phyloP scores from a whole-genome alignment of 2,888 invertebrate species.

The Prenolepis imparis region DNA sequence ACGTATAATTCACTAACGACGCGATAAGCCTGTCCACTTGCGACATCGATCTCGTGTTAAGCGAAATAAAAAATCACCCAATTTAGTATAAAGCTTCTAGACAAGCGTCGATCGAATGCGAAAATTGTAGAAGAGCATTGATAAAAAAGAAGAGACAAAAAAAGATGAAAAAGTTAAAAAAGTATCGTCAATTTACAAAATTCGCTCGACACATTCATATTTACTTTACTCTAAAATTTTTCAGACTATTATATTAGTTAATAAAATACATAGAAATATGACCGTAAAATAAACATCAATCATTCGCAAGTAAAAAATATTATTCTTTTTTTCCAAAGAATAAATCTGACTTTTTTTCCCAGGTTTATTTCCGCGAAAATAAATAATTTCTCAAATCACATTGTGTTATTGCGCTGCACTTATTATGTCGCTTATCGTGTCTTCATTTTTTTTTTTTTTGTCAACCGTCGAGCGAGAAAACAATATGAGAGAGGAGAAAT shows the following conservation, averaged over 20 bases:
- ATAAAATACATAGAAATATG: neutral
- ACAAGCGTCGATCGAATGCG: neutral
- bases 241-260: constrained; percentile 1
- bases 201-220: neutral
- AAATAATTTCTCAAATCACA: constrained; percentile 22
- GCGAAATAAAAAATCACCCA: constrained; percentile 21
- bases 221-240: neutral
- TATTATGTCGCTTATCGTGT: neutral
- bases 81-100: neutral
- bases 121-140: neutral
- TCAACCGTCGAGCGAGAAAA: constrained; percentile 4
- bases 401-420: constrained; percentile 8
- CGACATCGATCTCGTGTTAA: constrained; percentile 36
- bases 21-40: constrained; percentile 46
- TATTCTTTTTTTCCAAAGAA: neutral
- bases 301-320: neutral
- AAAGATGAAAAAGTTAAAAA: neutral
- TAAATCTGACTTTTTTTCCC: neutral
- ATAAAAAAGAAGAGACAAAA: neutral
- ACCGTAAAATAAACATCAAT: neutral
- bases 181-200: neutral
- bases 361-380: neutral
- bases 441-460: neutral
- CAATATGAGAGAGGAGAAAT: constrained; percentile 12
- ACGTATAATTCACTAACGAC: constrained; percentile 57